A percentile compares a stretch with the other conserved stretches of the same genome.
Conservation (phyloP, 2,797 vertebrate genomes). For the Coregonus suidteri region DNA sequence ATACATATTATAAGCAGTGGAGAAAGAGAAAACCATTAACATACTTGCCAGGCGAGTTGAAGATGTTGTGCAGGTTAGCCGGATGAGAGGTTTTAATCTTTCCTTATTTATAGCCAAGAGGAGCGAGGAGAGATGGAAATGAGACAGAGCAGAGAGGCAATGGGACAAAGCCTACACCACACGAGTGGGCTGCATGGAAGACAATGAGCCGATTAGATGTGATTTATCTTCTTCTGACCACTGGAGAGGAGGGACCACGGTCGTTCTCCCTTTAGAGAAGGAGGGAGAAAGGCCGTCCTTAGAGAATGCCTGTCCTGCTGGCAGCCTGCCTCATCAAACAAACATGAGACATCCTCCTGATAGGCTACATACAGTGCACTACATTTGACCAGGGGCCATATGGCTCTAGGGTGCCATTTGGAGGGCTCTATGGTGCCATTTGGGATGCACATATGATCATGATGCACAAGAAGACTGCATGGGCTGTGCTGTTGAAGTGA, state of each 20-base stretch:
- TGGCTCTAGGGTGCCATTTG: too few relatives aligned
- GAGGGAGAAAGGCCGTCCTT: background rate
- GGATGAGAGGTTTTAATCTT: conserved; percentile 44
- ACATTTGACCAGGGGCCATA: too few relatives aligned
- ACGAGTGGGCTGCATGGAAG: background rate
- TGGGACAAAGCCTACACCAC: background rate
- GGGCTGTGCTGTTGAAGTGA: background rate
- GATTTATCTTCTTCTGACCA: conserved; percentile 8
- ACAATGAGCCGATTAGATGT: conserved; percentile 10
- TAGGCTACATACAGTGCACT: background rate
- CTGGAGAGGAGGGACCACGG: background rate
- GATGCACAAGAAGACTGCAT: background rate
- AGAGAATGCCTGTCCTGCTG: background rate
- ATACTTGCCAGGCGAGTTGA: conserved; percentile 22
- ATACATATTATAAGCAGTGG: background rate
- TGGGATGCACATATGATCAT: too few relatives aligned
- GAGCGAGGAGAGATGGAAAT: conserved; percentile 5
- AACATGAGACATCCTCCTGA: background rate
- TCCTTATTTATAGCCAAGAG: conserved; percentile 42
- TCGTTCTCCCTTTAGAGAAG: background rate
- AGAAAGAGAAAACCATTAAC: conserved; percentile 2
- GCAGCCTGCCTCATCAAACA: background rate
- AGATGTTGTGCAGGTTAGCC: conserved; percentile 36
- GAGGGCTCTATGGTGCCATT: too few relatives aligned
- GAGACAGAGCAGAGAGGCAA: conserved; percentile 18